These are phyloP conservation scores for Ondatra zibethicus DNA, from an alignment of 2,113 vertebrate species.

Conservation along the genomic window DNA sequence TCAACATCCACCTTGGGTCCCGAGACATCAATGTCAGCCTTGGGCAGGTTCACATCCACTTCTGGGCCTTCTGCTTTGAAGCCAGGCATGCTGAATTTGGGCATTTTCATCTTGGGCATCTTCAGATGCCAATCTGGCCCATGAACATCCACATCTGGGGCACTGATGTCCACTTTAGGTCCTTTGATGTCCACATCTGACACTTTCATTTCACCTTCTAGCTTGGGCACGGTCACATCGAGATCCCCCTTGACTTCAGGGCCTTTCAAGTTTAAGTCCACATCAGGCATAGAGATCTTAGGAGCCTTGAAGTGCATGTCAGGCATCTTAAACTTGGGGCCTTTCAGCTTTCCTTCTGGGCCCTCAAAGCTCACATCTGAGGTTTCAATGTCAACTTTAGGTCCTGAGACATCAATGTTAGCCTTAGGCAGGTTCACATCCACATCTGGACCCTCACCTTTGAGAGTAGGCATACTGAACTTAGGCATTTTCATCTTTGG, in stretches of 20 bases:
- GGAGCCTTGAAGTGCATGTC: conserved; percentile 79
- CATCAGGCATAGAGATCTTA: conserved; percentile 81
- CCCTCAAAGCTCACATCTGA: conserved; percentile 65
- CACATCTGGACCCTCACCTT: conserved; percentile 67
- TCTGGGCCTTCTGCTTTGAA: conserved; percentile 69
- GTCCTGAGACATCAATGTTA: conserved; percentile 1
- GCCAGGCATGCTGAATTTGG: conserved; percentile 72
- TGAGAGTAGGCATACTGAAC: conserved; percentile 64
- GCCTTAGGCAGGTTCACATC: conserved; percentile 69
- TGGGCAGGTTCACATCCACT: conserved; percentile 69
- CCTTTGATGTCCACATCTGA: conserved; percentile 73
- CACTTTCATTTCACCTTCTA: conserved; percentile 83
- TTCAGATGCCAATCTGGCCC: conserved; percentile 67
- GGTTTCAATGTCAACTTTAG: background rate
- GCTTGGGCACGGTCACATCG: conserved; percentile 59
- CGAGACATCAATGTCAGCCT: conserved; percentile 16
- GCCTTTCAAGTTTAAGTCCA: conserved; percentile 58
- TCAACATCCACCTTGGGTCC: conserved; percentile 77
- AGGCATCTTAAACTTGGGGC: conserved; percentile 81
- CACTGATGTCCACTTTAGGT: conserved; percentile 39
- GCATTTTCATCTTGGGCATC: conserved; percentile 83
- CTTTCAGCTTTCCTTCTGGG: conserved; percentile 78
- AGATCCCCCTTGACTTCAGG: conserved; percentile 75
- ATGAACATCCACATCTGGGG: conserved; percentile 34
- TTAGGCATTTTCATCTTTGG: conserved; percentile 84